Conservation (phyloP, 2,797 vertebrate genomes). For the Potorous gilbertii region DNA sequence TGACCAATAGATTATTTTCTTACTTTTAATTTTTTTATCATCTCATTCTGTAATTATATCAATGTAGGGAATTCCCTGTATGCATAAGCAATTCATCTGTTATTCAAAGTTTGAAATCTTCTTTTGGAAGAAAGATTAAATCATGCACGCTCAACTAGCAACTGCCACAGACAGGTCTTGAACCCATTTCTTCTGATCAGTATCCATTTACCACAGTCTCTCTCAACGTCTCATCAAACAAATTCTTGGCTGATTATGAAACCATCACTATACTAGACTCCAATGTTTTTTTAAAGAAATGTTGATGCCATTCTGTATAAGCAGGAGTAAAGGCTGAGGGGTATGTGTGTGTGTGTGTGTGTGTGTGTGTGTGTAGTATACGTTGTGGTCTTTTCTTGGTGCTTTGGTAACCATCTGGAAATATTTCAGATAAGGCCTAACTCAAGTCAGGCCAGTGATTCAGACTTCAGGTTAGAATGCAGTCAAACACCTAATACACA, state of each 20-base stretch:
- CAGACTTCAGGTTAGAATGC: not conserved
- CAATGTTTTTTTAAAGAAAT: not conserved
- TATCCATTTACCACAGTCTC: not conserved
- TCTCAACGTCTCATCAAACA: not conserved
- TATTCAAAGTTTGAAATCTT: not conserved
- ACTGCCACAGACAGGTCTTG: not conserved
- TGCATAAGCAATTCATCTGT: not conserved
- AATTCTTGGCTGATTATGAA: not conserved
- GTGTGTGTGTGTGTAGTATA: not conserved
- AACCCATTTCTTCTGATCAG: not conserved
- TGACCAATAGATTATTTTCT: not conserved
- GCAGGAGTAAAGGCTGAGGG: not conserved
- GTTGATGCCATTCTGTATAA: not conserved
- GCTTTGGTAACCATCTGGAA: not conserved
- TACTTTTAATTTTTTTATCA: conserved; percentile 44
- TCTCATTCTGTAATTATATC: not conserved
- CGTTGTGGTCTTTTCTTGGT: not conserved
- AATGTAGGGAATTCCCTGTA: not conserved
- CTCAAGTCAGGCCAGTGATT: not conserved
- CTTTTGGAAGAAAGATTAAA: not conserved
- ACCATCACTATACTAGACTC: not conserved
- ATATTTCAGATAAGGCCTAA: not conserved
- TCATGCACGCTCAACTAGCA: not conserved
- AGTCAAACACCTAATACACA: too few relatives aligned
- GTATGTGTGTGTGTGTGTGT: not conserved